Evolutionary conservation across 2,888 invertebrate species (phyloP).

Genomic region (Pharmacophagus antenor): DNA sequence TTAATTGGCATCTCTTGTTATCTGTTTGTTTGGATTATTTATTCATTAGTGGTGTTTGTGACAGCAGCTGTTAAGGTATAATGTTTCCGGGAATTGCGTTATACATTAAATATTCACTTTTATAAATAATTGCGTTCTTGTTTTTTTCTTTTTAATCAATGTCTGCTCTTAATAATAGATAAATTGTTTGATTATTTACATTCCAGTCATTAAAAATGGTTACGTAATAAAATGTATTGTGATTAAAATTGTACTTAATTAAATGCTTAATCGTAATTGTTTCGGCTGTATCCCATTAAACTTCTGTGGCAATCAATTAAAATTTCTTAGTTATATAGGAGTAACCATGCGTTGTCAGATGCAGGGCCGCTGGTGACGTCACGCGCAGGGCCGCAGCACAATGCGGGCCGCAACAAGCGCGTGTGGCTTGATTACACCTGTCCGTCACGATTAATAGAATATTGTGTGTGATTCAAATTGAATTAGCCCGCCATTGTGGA

Average conservation of each 20-base stretch:
- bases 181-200: no score
- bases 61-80: conserved; percentile 63
- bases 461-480: conserved; percentile 77
- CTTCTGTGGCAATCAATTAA: conserved; percentile 23
- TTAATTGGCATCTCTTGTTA: conserved; percentile 82
- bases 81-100: conserved; percentile 46
- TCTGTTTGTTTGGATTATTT: conserved; percentile 80
- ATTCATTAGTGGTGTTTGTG: conserved; percentile 78
- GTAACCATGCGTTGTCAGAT: conserved; percentile 38
- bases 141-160: neutral
- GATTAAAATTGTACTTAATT: neutral
- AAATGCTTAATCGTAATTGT: neutral
- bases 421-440: conserved; percentile 75
- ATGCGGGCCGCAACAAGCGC: conserved; percentile 46
- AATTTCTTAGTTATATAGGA: conserved; percentile 24
- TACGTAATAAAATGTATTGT: neutral
- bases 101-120: conserved; percentile 7
- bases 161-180: no score
- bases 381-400: conserved; percentile 45
- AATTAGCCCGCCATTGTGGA: conserved; percentile 73
- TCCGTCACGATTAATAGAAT: conserved; percentile 78
- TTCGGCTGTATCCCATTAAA: neutral
- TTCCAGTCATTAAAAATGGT: no score
- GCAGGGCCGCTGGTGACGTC: conserved; percentile 39
- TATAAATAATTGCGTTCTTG: neutral